Percentiles rank a stretch among this genome's conserved stretches.
phyloP scores from a whole-genome alignment of 2,888 invertebrate species.

The Limnephilus rhombicus region DNA sequence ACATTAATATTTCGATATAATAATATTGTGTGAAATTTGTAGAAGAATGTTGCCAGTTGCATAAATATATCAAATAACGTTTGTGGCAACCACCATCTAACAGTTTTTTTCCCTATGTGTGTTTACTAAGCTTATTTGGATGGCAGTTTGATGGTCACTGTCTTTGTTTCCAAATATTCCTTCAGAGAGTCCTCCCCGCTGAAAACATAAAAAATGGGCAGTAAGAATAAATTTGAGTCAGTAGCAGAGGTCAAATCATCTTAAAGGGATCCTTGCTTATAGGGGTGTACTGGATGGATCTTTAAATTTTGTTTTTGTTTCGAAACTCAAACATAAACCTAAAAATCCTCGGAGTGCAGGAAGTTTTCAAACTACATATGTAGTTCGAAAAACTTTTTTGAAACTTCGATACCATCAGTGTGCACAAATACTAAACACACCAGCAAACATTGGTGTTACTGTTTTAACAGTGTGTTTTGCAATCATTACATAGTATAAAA shows the following conservation, averaged over 20 bases:
- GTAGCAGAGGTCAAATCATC: too few species aligned
- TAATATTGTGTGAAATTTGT: neutral
- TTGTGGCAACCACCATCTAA: neutral
- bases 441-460: conserved; percentile 27
- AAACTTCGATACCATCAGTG: too few species aligned
- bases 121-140: neutral
- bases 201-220: conserved; percentile 72
- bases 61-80: neutral
- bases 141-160: conserved; percentile 83
- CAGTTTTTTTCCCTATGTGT: neutral
- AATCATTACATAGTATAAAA: too few species aligned
- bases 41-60: neutral
- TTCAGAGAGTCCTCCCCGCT: conserved; percentile 88
- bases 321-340: too few species aligned
- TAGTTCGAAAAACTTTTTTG: too few species aligned
- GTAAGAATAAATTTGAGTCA: neutral
- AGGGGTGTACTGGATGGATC: too few species aligned
- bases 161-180: conserved; percentile 88
- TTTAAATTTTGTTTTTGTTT: too few species aligned
- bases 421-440: neutral
- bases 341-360: too few species aligned
- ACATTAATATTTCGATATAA: neutral
- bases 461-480: neutral
- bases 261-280: neutral
- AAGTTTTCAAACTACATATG: too few species aligned